Conservation (phyloP, 2,888 invertebrate species). For the Escarpia spicata region DNA sequence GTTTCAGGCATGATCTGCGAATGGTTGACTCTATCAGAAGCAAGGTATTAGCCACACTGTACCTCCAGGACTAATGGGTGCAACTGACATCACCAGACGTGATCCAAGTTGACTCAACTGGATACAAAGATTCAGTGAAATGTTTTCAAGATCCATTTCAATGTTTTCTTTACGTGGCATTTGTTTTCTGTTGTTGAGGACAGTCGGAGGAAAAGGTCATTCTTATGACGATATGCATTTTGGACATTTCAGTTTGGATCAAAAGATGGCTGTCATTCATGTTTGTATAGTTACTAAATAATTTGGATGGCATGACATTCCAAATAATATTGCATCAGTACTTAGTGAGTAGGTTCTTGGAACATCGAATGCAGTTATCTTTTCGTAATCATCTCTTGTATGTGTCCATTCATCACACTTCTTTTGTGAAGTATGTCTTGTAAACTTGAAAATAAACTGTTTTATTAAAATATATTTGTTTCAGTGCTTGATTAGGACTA, state of each 20-base stretch:
- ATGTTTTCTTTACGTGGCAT: background rate
- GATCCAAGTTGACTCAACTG: background rate
- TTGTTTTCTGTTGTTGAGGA: background rate
- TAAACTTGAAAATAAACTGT: conserved; percentile 6
- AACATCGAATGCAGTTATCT: background rate
- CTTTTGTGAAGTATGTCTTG: background rate
- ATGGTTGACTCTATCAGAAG: background rate
- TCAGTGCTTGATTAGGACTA: background rate
- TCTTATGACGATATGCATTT: background rate
- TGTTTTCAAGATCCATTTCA: too few relatives aligned
- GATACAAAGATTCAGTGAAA: background rate
- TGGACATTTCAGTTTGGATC: background rate
- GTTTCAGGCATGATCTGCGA: background rate
- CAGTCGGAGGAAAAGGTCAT: background rate
- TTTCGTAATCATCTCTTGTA: background rate
- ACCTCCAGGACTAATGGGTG: background rate
- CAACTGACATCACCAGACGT: background rate
- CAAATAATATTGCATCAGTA: background rate
- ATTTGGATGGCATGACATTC: background rate
- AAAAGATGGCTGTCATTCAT: background rate
- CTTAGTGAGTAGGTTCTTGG: background rate
- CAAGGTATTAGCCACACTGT: background rate
- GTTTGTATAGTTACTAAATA: background rate
- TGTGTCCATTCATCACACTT: background rate
- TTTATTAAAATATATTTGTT: background rate